These are phyloP conservation scores for Brevimyrus niger DNA, from an alignment of 2,113 vertebrate genomes.

Conservation along the genomic window DNA sequence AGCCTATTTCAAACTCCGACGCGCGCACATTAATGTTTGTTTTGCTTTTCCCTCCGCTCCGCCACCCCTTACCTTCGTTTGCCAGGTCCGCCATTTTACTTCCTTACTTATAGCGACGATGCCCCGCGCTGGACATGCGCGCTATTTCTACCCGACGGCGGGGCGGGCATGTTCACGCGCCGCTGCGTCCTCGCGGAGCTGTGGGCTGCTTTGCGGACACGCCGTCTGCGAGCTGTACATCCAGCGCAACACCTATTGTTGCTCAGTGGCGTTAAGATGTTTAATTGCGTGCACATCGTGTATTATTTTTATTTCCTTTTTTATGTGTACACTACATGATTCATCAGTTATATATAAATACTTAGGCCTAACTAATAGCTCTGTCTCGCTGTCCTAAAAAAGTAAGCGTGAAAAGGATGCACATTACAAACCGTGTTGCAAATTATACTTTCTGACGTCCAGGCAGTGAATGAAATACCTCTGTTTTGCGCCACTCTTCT, in stretches of 20 bases:
- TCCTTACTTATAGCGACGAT: constrained; percentile 47
- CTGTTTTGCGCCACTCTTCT: not conserved
- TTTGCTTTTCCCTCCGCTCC: constrained; percentile 5
- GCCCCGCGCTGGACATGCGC: constrained; percentile 31
- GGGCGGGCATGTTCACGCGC: not conserved
- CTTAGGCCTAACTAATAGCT: not conserved
- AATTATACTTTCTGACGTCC: not conserved
- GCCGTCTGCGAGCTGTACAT: not conserved
- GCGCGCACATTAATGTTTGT: constrained; percentile 13
- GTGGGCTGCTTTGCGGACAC: not conserved
- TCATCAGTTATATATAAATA: not conserved
- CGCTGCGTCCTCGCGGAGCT: not conserved
- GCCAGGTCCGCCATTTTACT: constrained; percentile 52
- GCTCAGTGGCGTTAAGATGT: not conserved
- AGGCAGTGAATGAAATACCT: not conserved
- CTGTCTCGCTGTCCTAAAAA: not conserved
- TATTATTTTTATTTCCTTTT: not conserved
- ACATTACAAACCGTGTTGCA: not conserved
- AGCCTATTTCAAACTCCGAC: not conserved
- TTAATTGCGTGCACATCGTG: not conserved
- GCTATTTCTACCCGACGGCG: not conserved
- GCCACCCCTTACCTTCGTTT: constrained; percentile 48
- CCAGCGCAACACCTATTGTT: not conserved
- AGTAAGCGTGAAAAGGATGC: not conserved
- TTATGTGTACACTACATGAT: not conserved